A percentile compares a stretch with the other conserved stretches of the same genome.
These are phyloP conservation scores for Muschampia plurimacula DNA, from an alignment of 2,888 invertebrate genomes.

Conservation along the genomic window DNA sequence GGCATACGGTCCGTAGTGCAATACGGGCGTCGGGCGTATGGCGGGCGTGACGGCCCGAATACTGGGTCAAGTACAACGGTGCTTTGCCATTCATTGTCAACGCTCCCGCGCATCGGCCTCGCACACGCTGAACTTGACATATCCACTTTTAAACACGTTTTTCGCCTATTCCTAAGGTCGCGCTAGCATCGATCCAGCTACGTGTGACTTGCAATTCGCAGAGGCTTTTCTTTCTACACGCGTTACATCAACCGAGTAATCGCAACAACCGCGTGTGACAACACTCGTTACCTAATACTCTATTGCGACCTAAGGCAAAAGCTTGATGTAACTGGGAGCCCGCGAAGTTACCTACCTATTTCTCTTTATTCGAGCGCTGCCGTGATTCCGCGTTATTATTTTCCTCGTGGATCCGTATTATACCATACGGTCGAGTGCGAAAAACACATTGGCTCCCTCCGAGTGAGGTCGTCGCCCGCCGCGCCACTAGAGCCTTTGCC, in stretches of 20 bases:
- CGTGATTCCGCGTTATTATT: conserved; percentile 62
- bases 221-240: conserved; percentile 42
- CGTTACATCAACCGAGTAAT: conserved; percentile 71
- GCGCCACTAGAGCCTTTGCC: conserved; percentile 51
- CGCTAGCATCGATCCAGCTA: conserved; percentile 39
- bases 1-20: conserved; percentile 45
- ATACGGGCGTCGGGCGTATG: conserved; percentile 47
- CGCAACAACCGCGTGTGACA: conserved; percentile 78
- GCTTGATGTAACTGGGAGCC: conserved; percentile 66
- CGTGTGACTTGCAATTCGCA: conserved; percentile 16
- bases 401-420: conserved; percentile 62
- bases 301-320: conserved; percentile 64
- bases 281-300: conserved; percentile 75
- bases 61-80: conserved; percentile 85
- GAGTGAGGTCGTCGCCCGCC: conserved; percentile 58
- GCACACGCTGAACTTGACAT: conserved; percentile 81
- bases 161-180: conserved; percentile 66
- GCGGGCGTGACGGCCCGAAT: conserved; percentile 72
- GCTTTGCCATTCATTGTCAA: conserved; percentile 85
- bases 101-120: conserved; percentile 68
- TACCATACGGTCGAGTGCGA: conserved; percentile 68
- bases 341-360: conserved; percentile 48
- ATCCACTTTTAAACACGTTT: conserved; percentile 71
- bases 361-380: conserved; percentile 52
- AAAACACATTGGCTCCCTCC: conserved; percentile 66